A percentile compares a stretch with the other conserved stretches of the same genome.
These are phyloP conservation scores for Cerceris rybyensis DNA, from an alignment of 2,888 invertebrate genomes.

Conservation along the genomic window DNA sequence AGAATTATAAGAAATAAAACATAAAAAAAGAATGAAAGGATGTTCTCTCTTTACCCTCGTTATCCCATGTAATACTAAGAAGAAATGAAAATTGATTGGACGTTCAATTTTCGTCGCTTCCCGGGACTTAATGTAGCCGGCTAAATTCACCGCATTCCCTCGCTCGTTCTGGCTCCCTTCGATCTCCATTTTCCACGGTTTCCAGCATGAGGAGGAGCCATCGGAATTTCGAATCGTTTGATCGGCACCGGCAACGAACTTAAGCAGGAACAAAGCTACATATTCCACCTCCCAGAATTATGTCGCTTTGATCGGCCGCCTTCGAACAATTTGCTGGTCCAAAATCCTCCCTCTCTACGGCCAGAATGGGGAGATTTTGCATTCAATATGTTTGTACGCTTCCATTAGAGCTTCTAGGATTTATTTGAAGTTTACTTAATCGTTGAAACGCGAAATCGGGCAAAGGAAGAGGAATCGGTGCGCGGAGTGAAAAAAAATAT, in stretches of 20 bases:
- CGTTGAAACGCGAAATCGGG: too few species aligned
- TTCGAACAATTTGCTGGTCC: not conserved
- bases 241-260: not conserved
- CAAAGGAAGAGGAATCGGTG: too few species aligned
- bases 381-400: too few species aligned
- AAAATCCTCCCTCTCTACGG: not conserved
- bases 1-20: not conserved
- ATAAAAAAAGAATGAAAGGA: not conserved
- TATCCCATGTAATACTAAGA: not conserved
- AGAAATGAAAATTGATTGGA: not conserved
- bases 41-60: not conserved
- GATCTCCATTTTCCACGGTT: constrained; percentile 15
- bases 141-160: not conserved
- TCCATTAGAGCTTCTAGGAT: too few species aligned
- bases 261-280: constrained; percentile 19
- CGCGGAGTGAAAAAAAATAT: too few species aligned
- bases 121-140: not conserved
- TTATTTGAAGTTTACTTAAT: too few species aligned
- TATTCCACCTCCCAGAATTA: constrained; percentile 13
- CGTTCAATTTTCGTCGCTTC: constrained; percentile 2
- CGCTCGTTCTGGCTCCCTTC: not conserved
- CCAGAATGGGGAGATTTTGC: not conserved
- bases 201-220: constrained; percentile 9
- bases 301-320: constrained; percentile 10
- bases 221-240: not conserved